Evolutionary conservation across 2,888 invertebrate genomes (phyloP).

Genomic region (Macrosiphum euphorbiae): DNA sequence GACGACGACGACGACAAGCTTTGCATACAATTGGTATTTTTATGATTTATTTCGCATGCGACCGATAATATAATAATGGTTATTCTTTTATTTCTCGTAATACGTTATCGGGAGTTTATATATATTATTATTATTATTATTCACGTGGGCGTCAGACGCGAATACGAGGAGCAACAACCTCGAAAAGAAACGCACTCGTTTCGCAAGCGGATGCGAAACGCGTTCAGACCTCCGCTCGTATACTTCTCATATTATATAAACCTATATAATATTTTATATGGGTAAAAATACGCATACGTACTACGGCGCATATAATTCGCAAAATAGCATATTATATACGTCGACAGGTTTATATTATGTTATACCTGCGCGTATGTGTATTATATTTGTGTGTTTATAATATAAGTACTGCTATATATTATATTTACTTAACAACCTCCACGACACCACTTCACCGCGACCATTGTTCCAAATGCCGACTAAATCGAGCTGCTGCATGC

Average conservation of each 20-base stretch:
- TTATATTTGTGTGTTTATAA: background rate
- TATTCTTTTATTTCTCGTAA: background rate
- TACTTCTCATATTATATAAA: background rate
- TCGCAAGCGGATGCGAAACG: slow-evolving; percentile 31
- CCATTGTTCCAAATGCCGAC: background rate
- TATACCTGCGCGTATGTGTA: background rate
- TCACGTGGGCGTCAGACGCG: slow-evolving; percentile 61
- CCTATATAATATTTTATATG: background rate
- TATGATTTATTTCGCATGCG: slow-evolving; percentile 58
- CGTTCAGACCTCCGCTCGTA: background rate
- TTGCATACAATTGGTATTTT: slow-evolving; percentile 63
- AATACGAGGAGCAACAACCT: slow-evolving; percentile 63
- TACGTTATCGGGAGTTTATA: background rate
- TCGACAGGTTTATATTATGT: background rate
- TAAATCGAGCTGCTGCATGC: background rate
- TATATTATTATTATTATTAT: background rate
- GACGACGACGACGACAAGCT: slow-evolving; percentile 49
- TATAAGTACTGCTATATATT: background rate
- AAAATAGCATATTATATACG: background rate
- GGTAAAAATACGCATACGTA: background rate
- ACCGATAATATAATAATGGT: slow-evolving; percentile 55
- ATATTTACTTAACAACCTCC: background rate
- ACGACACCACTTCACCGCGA: background rate
- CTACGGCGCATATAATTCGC: background rate
- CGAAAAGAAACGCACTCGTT: slow-evolving; percentile 55